These are phyloP conservation scores for Mormyrus hasselquistii DNA, from an alignment of 2,797 vertebrate genomes.

Conservation along the genomic window DNA sequence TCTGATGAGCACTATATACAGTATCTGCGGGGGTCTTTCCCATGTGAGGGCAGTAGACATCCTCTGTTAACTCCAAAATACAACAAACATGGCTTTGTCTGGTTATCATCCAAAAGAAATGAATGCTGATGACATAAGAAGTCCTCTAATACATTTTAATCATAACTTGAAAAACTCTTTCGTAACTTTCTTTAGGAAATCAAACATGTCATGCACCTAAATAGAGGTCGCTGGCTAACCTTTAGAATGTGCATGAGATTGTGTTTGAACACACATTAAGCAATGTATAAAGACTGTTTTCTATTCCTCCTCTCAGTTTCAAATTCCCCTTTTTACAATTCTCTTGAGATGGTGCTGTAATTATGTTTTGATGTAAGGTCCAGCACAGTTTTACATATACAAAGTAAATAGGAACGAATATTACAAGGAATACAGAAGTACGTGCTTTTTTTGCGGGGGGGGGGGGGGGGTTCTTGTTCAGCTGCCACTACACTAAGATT, in stretches of 20 bases:
- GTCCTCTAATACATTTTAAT: not conserved
- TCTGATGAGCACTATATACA: not conserved
- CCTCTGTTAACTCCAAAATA: not conserved
- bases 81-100: not conserved
- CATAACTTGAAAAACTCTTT: not conserved
- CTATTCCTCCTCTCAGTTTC: not conserved
- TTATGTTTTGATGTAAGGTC: not conserved
- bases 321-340: not conserved
- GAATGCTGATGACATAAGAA: not conserved
- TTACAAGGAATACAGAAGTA: not conserved
- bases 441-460: not conserved
- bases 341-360: not conserved
- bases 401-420: not conserved
- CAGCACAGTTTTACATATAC: not conserved
- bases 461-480: not conserved
- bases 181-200: slow-evolving; percentile 8
- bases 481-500: not conserved
- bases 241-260: not conserved
- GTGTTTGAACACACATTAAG: slow-evolving; percentile 1
- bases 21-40: not conserved
- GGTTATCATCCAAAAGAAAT: not conserved
- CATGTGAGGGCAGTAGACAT: not conserved
- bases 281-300: not conserved
- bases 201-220: not conserved
- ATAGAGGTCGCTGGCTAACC: not conserved